phyloP scores from a whole-genome alignment of 2,113 vertebrate species.

The Condylura cristata region DNA sequence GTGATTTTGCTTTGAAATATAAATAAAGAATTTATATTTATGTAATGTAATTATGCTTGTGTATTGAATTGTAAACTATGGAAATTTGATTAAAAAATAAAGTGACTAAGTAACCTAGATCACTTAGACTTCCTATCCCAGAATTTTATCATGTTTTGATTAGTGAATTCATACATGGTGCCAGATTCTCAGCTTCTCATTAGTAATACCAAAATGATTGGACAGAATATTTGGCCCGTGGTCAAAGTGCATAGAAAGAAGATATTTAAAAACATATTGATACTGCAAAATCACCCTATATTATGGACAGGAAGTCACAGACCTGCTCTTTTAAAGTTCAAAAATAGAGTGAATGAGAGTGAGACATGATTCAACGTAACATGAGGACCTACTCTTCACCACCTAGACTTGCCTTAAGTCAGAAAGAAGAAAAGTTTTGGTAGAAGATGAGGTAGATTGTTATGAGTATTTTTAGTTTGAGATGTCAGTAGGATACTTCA shows the following conservation, averaged over 20 bases:
- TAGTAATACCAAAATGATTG: background rate
- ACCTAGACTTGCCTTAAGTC: background rate
- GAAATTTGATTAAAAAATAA: background rate
- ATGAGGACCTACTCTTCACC: background rate
- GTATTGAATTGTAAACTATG: background rate
- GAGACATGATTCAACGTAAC: background rate
- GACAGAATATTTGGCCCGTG: background rate
- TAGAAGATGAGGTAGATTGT: background rate
- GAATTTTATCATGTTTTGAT: background rate
- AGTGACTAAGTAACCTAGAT: background rate
- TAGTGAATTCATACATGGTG: background rate
- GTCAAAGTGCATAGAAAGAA: background rate
- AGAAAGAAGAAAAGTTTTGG: background rate
- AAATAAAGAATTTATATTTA: background rate
- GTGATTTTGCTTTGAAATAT: background rate
- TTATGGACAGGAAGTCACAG: too few species aligned
- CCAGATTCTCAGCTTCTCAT: background rate
- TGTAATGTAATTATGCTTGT: background rate
- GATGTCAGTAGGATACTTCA: background rate
- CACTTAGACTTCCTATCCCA: background rate
- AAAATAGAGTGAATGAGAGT: too few species aligned
- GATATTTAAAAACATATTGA: background rate
- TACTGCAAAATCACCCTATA: too few species aligned
- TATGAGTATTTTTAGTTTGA: constrained; percentile 3
- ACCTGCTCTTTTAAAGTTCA: too few species aligned